Conservation (phyloP, 2,113 vertebrate genomes). For the Perccottus glenii region DNA sequence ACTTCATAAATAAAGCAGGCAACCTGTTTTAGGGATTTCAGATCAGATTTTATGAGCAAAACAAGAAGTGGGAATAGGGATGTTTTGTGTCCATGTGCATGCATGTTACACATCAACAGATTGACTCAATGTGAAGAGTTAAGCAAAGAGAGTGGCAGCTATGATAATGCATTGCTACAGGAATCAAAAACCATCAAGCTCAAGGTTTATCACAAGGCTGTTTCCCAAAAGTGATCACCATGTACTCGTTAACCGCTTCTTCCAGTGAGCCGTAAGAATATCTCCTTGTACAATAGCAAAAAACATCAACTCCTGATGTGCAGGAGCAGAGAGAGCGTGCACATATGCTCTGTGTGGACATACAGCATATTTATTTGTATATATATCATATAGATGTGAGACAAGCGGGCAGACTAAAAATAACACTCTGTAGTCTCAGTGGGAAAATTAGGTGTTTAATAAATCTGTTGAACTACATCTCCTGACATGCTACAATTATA, state of each 20-base stretch:
- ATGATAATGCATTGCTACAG: constrained; percentile 23
- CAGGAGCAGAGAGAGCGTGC: constrained; percentile 36
- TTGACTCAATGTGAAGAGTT: constrained; percentile 10
- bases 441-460: constrained; percentile 71
- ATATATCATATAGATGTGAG: constrained; percentile 11
- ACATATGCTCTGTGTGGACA: constrained; percentile 35
- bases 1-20: constrained; percentile 55
- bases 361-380: not conserved
- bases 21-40: constrained; percentile 31
- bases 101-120: constrained; percentile 22
- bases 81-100: not conserved
- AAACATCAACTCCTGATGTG: constrained; percentile 28
- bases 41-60: constrained; percentile 21
- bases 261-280: not conserved
- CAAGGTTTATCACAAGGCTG: constrained; percentile 14
- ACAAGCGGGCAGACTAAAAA: constrained; percentile 59
- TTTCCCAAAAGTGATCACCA: not conserved
- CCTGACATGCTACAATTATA: constrained; percentile 68
- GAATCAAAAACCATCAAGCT: constrained; percentile 31
- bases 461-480: constrained; percentile 68
- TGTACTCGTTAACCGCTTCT: not conserved
- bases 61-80: constrained; percentile 2
- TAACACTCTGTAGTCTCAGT: constrained; percentile 56
- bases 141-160: constrained; percentile 30
- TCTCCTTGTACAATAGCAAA: constrained; percentile 22